Evolutionary conservation across 2,797 vertebrate genomes (phyloP), one percentile per base, ranked within the genome.

Genomic region (Manis pentadactyla): DNA sequence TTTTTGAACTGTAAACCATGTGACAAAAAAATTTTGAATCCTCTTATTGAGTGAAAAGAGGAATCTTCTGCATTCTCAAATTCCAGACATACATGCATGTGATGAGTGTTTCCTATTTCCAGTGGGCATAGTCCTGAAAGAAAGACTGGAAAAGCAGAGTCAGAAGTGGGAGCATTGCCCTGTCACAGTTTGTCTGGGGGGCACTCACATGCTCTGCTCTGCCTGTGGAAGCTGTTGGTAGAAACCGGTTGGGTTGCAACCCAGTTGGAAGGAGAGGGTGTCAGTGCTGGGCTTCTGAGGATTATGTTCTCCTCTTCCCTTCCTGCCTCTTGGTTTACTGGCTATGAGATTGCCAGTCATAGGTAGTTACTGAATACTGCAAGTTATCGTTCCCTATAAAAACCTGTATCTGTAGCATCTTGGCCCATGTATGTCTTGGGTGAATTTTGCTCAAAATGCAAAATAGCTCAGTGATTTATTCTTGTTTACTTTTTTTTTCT

Each of bases 371-470:
- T 91, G 77, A 73, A 6, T 73, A 46, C 39, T 49, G 14, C n/a
- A 86, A 61, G 21, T 55, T 71, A 14, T 9, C 74, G 15, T 82
- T 88, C 13, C 69, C 51, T 79, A 15, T 51, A 69, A 87, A 59
- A 49, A 83, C 39, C 63, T 84, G 0, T 55, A 46, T 63, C 49
- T 93, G 9, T 77, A 71, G 73, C 75, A 59, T 81, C n/a, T 69
- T 89, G 82, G 78, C 77, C 69, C 87, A 59, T 77, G 86, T 83
- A 88, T 89, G 68, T 91, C n/a, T 63, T 92, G 7, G 21, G 46
- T 89, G 39, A 73, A 49, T 95, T 96, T 82, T 69, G 23, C 51
- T 83, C 37, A 0, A 34, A 88, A 37, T 93, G 15, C n/a, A 78
- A 92, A 90, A 69, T 37, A 73, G 14, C 42, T 93, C 53, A 14